Evolutionary conservation across 2,797 vertebrate genomes (phyloP).

Genomic region (Paramormyrops hopkinsi): DNA sequence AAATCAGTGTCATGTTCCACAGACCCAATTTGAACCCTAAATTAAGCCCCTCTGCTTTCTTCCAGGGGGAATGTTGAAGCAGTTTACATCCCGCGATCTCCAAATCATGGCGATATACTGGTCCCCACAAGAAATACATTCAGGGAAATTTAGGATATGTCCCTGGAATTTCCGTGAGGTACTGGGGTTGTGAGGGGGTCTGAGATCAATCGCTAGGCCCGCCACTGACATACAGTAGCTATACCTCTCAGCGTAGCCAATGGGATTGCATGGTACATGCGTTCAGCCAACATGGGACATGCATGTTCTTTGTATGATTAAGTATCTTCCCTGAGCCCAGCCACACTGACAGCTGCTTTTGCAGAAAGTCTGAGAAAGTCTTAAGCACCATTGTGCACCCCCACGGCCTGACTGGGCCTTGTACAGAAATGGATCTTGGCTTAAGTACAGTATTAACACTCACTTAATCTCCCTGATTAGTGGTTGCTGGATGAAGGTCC

Average conservation of each 20-base stretch:
- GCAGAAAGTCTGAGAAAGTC: not conserved
- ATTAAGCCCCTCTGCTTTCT: conserved; percentile 26
- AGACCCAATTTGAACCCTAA: conserved; percentile 12
- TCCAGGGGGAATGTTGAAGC: conserved; percentile 37
- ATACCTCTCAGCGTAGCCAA: not conserved
- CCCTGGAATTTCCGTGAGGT: conserved; percentile 30
- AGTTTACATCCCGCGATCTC: conserved; percentile 36
- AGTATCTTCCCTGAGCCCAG: not conserved
- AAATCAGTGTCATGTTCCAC: not conserved
- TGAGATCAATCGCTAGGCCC: conserved; percentile 11
- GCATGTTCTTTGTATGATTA: not conserved
- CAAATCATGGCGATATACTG: conserved; percentile 36
- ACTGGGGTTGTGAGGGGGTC: conserved; percentile 21
- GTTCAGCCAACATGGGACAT: not conserved
- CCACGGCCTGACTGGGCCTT: not conserved
- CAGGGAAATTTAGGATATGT: conserved; percentile 27
- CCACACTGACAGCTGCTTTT: not conserved
- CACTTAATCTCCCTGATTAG: conserved; percentile 3
- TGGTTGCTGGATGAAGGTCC: not conserved
- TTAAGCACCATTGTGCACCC: not conserved
- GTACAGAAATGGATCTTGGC: not conserved
- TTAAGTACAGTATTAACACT: not conserved
- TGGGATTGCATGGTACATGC: not conserved
- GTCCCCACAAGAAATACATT: conserved; percentile 29
- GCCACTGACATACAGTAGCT: not conserved